Percentiles rank a stretch among this genome's conserved stretches.
Conservation (phyloP, 1,140 invertebrate genomes). For the Oscheius sp. region DNA sequence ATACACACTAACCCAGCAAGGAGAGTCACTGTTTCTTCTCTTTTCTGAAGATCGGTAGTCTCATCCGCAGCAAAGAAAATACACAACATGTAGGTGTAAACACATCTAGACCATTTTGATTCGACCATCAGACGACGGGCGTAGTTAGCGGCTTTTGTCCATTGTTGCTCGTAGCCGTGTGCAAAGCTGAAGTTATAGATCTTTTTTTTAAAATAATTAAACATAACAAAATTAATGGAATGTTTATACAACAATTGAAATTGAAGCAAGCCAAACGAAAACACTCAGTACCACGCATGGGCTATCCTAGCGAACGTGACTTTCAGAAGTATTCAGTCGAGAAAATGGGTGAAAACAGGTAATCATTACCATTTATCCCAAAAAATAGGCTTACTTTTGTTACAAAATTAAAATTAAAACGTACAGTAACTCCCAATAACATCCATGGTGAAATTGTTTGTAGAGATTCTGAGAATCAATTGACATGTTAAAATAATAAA, state of each 20-base stretch:
- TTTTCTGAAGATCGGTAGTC: conserved; percentile 24
- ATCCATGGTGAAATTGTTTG: conserved; percentile 89
- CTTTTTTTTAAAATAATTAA: background rate
- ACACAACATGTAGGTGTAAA: conserved; percentile 79
- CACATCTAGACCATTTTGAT: conserved; percentile 84
- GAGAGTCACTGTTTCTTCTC: conserved; percentile 49
- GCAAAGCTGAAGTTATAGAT: conserved; percentile 45
- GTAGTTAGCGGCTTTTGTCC: conserved; percentile 73
- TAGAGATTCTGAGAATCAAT: conserved; percentile 81
- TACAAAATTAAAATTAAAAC: background rate
- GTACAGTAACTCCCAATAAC: conserved; percentile 91
- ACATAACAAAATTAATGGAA: too few species aligned
- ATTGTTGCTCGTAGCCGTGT: conserved; percentile 66
- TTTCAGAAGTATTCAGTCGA: too few species aligned
- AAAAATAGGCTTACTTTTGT: too few species aligned
- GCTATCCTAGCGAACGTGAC: too few species aligned
- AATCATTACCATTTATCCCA: too few species aligned
- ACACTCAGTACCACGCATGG: too few species aligned
- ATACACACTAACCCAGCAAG: too few species aligned
- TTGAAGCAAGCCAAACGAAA: too few species aligned
- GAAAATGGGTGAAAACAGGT: too few species aligned
- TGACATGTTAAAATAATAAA: conserved; percentile 77
- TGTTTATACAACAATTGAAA: background rate
- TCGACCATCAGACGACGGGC: conserved; percentile 73
- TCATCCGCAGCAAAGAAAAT: conserved; percentile 55